Base-by-base conservation (phyloP, 2,797 vertebrate genomes). In the Aeoliscus strigatus region DNA sequence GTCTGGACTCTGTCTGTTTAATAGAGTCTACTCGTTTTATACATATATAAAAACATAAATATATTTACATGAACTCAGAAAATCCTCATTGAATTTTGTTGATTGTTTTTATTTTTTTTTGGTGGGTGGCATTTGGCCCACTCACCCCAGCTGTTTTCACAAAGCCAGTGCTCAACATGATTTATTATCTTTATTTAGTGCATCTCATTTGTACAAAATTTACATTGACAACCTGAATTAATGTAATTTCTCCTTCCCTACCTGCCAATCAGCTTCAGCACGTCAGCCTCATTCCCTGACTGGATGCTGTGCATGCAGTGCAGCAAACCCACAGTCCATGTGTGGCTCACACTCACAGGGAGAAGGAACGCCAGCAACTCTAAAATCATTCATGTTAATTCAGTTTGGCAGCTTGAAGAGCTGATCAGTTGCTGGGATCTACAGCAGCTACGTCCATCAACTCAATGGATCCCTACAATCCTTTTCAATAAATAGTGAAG, bases 181-280 rank as follows among this genome's bases (percentile, higher is more conserved):
- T 27, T 40, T 17, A 16, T 41, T 54, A 39, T 17, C 39, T 26
- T 25, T 33, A 21, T 37, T 27, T 52, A 27, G n/a, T n/a, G n/a
- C 16, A 37, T 51, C 27, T 47, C 21, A 43, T 60, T 50, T 64
- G 18, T 23, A 11, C 8, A n/a, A 52, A 55, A 65, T 58, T 11
- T 24, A 32, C 27, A 54, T 27, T 27, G 40, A 47, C n/a, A 15
- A 11, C 29, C 41, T 38, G 18, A 10, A 36, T n/a, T n/a, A n/a
- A n/a, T n/a, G n/a, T n/a, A n/a, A n/a, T n/a, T n/a, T n/a, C n/a
- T n/a, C n/a, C n/a, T n/a, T n/a, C n/a, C n/a, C n/a, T n/a, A 35
- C 9, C 39, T 12, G 4, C 8, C 32, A 4, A 29, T 48, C 30
- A 11, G 27, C 2, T 37, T n/a, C 27, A 1, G 17, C 16, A 29